These are phyloP conservation scores for Lysandra bellargus DNA, from an alignment of 2,888 invertebrate species.

Conservation along the genomic window DNA sequence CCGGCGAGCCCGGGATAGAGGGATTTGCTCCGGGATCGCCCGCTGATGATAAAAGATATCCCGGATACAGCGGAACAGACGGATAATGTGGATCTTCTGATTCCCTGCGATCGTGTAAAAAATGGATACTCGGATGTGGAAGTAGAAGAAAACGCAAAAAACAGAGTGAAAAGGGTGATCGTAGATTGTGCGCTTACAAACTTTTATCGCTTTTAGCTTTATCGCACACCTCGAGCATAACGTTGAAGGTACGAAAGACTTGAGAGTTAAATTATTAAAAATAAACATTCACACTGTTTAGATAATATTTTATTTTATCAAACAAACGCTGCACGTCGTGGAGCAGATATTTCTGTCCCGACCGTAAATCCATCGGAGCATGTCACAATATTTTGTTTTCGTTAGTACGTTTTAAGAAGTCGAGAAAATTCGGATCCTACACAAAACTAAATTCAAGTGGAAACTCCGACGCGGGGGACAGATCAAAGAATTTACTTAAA, in stretches of 20 bases:
- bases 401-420: conserved; percentile 13
- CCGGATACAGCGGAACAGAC: conserved; percentile 48
- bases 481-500: conserved; percentile 27
- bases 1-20: conserved; percentile 71
- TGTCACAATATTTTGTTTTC: conserved; percentile 25
- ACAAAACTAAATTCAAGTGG: conserved; percentile 12
- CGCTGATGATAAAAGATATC: conserved; percentile 76
- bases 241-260: neutral
- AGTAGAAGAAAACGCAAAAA: neutral
- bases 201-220: neutral
- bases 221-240: neutral
- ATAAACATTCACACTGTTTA: neutral
- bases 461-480: conserved; percentile 9
- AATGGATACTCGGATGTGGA: conserved; percentile 18
- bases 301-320: conserved; percentile 8
- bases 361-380: conserved; percentile 14
- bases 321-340: neutral
- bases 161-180: neutral
- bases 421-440: conserved; percentile 18
- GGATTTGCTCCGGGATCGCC: conserved; percentile 76
- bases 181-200: neutral
- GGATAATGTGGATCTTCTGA: conserved; percentile 43
- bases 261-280: neutral
- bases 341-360: neutral
- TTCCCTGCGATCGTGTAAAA: conserved; percentile 22